Conservation (phyloP, 2,113 vertebrate species). For the Calypte anna region DNA sequence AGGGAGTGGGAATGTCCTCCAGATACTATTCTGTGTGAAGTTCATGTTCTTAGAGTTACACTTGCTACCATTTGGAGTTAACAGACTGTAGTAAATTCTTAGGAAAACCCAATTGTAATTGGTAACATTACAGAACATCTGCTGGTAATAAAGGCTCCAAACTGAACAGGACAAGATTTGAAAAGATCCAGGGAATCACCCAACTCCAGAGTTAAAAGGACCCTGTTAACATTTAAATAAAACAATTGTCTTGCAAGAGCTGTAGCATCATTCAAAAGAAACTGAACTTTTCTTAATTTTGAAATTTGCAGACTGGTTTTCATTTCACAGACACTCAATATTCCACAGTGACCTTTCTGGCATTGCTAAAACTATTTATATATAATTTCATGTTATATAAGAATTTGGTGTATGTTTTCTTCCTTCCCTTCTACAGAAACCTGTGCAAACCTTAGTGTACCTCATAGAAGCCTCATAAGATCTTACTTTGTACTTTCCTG, state of each 20-base stretch:
- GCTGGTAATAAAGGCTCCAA: background rate
- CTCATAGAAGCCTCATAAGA: background rate
- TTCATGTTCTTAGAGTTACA: background rate
- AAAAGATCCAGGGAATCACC: background rate
- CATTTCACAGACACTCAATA: background rate
- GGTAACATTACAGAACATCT: background rate
- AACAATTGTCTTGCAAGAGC: background rate
- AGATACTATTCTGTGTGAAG: background rate
- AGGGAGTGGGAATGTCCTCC: no score
- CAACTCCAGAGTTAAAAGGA: background rate
- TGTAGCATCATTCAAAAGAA: background rate
- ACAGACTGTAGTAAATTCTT: background rate
- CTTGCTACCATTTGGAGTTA: background rate
- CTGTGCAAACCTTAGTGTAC: background rate
- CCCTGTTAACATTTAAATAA: background rate
- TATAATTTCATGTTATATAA: background rate
- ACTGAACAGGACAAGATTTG: background rate
- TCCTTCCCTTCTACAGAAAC: background rate
- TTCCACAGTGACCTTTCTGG: background rate
- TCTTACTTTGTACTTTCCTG: conserved; percentile 90
- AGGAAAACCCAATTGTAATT: background rate
- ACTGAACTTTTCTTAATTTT: background rate
- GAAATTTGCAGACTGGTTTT: background rate
- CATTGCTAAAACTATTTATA: background rate
- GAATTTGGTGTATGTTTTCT: background rate